Conservation (phyloP, 2,888 invertebrate genomes). For the Athripsodes cinereus region DNA sequence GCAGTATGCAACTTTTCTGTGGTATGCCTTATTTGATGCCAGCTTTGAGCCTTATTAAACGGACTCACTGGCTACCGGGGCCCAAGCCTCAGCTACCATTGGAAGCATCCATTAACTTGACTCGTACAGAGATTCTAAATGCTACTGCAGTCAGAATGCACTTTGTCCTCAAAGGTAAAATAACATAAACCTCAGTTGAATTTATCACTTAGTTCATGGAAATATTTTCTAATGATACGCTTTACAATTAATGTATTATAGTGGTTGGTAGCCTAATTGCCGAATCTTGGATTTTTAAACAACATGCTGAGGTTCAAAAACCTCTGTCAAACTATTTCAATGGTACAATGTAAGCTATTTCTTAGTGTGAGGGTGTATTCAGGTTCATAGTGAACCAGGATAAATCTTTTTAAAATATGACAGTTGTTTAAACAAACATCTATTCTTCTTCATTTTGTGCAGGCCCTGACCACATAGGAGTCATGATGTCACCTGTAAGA, state of each 20-base stretch:
- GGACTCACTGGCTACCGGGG: constrained; percentile 56
- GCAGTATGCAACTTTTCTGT: constrained; percentile 63
- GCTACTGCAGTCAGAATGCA: constrained; percentile 40
- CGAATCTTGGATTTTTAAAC: too few relatives aligned
- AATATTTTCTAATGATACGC: too few relatives aligned
- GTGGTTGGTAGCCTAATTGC: too few relatives aligned
- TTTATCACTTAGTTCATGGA: neutral
- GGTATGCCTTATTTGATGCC: constrained; percentile 77
- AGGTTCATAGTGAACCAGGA: too few relatives aligned
- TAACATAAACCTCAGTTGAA: neutral
- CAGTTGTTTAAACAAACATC: too few relatives aligned
- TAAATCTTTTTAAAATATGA: too few relatives aligned
- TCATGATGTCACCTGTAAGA: constrained; percentile 55
- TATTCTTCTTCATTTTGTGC: too few relatives aligned
- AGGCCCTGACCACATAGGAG: constrained; percentile 64
- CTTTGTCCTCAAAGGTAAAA: constrained; percentile 46
- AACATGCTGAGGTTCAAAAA: too few relatives aligned
- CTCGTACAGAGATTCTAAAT: constrained; percentile 36
- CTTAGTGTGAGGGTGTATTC: too few relatives aligned
- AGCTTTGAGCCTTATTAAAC: constrained; percentile 60
- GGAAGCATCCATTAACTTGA: constrained; percentile 44
- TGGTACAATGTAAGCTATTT: too few relatives aligned
- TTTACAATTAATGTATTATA: too few relatives aligned
- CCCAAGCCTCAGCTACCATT: constrained; percentile 45
- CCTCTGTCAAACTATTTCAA: too few relatives aligned